Evolutionary conservation across 2,797 vertebrate genomes (phyloP).

Genomic region (Gambelia wislizenii): DNA sequence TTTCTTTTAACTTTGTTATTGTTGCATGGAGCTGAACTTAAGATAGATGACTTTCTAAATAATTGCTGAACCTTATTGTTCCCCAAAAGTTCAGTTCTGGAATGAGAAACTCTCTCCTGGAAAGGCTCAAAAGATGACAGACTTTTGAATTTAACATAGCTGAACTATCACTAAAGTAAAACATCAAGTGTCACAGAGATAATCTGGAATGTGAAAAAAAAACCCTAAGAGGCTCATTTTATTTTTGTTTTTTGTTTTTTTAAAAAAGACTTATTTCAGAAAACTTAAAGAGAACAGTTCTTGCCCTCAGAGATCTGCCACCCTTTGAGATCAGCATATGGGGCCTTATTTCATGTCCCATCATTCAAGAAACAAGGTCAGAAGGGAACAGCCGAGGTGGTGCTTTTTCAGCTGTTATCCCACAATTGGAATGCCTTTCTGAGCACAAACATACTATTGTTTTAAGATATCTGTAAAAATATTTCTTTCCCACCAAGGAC

Average conservation of each 20-base stretch:
- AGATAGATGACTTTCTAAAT: conserved; percentile 12
- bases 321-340: background rate
- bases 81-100: conserved; percentile 19
- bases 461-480: background rate
- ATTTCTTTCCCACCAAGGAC: background rate
- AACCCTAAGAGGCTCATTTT: conserved; percentile 5
- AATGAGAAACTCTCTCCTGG: conserved; percentile 9
- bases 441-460: background rate
- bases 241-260: background rate
- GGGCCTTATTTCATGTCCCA: background rate
- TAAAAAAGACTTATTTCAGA: conserved; percentile 1
- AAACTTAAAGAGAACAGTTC: conserved; percentile 2
- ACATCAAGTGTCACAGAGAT: background rate
- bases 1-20: background rate
- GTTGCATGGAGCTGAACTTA: background rate
- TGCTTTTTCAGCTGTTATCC: background rate
- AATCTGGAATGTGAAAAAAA: conserved; percentile 28
- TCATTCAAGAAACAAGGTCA: background rate
- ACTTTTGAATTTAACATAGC: background rate
- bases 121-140: conserved; percentile 34
- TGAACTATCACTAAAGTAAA: conserved; percentile 30
- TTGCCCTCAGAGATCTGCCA: background rate
- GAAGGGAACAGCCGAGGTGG: background rate
- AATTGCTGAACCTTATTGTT: background rate
- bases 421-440: background rate